phyloP scores from a whole-genome alignment of 1,140 invertebrate genomes.

The Zaprionus davidi region DNA sequence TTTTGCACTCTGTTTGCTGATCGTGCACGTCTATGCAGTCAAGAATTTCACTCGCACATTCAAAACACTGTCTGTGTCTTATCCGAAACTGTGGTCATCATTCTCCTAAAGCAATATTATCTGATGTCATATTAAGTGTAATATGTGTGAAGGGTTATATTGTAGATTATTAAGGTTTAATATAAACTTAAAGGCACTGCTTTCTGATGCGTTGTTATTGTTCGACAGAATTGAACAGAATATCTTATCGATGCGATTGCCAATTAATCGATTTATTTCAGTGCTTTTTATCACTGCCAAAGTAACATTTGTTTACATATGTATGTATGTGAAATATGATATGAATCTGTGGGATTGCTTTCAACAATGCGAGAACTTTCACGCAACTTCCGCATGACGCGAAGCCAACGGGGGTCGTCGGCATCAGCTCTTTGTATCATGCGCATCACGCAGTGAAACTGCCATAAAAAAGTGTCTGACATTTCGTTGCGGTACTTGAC shows the following conservation, averaged over 20 bases:
- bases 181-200: too few species aligned
- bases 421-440: conserved; percentile 24
- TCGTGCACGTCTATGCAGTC: not conserved
- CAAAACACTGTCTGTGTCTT: too few species aligned
- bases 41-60: not conserved
- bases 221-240: too few species aligned
- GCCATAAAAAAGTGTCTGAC: conserved; percentile 32
- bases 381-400: conserved; percentile 42
- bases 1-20: not conserved
- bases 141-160: too few species aligned
- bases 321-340: conserved; percentile 1
- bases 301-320: not conserved
- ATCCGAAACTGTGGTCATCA: too few species aligned
- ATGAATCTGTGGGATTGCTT: conserved; percentile 22
- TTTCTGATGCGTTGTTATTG: not conserved
- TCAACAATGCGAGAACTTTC: conserved; percentile 49
- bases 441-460: conserved; percentile 35
- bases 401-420: not conserved
- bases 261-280: too few species aligned
- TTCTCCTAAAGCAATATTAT: not conserved
- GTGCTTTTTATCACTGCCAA: too few species aligned
- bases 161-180: too few species aligned
- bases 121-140: not conserved
- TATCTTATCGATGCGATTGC: too few species aligned
- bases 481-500: conserved; percentile 33